Percentiles rank a stretch among this genome's conserved stretches.
phyloP scores from a whole-genome alignment of 2,113 vertebrate species.

The Caretta caretta region DNA sequence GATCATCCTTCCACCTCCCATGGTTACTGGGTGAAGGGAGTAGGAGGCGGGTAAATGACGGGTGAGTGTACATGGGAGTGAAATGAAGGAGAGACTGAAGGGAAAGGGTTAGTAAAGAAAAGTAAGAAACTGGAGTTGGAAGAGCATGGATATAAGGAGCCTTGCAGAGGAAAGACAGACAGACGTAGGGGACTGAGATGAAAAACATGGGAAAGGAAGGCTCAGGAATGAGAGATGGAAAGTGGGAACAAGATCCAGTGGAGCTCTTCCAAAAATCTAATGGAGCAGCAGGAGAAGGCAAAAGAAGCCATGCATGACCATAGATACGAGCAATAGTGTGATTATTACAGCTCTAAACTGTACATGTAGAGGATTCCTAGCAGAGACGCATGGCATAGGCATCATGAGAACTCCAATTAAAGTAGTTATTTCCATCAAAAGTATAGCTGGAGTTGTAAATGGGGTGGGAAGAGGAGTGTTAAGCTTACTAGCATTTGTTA shows the following conservation, averaged over 20 bases:
- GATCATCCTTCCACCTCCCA: background rate
- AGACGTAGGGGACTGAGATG: background rate
- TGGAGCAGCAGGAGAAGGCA: background rate
- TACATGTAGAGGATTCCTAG: background rate
- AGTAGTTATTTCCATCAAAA: background rate
- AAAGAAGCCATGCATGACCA: background rate
- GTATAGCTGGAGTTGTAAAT: background rate
- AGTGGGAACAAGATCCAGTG: fast-evolving
- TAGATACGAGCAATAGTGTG: background rate
- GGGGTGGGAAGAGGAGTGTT: background rate
- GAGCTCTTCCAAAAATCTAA: background rate
- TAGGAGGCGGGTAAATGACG: background rate
- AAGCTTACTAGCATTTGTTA: background rate
- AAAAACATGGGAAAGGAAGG: background rate
- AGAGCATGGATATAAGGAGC: background rate
- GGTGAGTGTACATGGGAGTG: background rate
- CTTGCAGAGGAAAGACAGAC: background rate
- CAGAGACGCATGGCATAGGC: background rate
- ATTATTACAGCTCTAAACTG: background rate
- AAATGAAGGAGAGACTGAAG: background rate
- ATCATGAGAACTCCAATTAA: background rate
- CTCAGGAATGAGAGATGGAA: background rate
- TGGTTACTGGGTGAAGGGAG: background rate
- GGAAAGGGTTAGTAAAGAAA: background rate
- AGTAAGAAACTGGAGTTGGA: background rate